A percentile compares a stretch with the other conserved stretches of the same genome.
Evolutionary conservation across 2,888 invertebrate species (phyloP).

Genomic region (Drosophila fungiperda): DNA sequence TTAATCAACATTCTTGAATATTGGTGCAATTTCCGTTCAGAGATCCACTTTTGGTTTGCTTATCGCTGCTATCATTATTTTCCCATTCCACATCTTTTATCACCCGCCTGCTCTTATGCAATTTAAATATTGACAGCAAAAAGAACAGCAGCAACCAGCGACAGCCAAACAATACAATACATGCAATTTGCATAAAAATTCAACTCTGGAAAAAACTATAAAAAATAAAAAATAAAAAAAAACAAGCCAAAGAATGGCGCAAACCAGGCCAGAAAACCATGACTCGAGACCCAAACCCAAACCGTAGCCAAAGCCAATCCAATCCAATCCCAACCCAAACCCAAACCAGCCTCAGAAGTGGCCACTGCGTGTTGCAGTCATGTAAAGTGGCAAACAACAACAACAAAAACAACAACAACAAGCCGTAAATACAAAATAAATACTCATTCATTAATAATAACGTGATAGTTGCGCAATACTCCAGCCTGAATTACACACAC

Average conservation of each 20-base stretch:
- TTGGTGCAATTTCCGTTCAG: conserved; percentile 88
- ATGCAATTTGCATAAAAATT: conserved; percentile 71
- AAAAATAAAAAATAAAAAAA: conserved; percentile 25
- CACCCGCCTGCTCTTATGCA: conserved; percentile 50
- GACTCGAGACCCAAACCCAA: not conserved
- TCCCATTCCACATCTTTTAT: conserved; percentile 51
- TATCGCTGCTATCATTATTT: conserved; percentile 50
- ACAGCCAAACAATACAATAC: conserved; percentile 47
- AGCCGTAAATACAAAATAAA: conserved; percentile 77
- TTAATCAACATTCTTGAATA: conserved; percentile 33
- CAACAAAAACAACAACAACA: conserved; percentile 17
- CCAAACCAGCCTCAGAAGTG: conserved; percentile 27
- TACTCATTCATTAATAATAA: conserved; percentile 80
- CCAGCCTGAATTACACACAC: conserved; percentile 31
- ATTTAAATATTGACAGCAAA: conserved; percentile 67
- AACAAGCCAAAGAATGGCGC: not conserved
- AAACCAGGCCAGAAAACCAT: conserved; percentile 12
- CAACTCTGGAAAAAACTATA: conserved; percentile 42
- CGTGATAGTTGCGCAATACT: conserved; percentile 68
- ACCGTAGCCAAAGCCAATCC: not conserved
- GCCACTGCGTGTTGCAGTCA: conserved; percentile 11
- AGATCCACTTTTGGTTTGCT: conserved; percentile 86
- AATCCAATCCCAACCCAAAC: conserved; percentile 1
- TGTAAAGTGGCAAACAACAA: conserved; percentile 20
- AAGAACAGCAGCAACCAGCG: conserved; percentile 12